Evolutionary conservation across 2,888 invertebrate genomes (phyloP), one percentile per base, ranked within the genome.

Genomic region (Cistogaster globosa): DNA sequence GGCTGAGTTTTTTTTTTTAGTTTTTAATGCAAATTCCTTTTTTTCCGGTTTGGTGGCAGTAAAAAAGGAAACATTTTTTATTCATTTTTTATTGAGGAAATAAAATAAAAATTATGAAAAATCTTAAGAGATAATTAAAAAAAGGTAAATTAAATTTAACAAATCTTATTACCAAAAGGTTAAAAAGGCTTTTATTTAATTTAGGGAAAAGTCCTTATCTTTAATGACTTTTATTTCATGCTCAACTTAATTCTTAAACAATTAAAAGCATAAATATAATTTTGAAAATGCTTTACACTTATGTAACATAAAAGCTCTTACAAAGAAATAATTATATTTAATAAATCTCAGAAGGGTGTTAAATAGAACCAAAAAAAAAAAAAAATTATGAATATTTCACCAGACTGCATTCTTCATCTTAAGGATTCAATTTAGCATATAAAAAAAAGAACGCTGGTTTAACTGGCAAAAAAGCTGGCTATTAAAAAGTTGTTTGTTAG

Each of bases 201-300:
- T 32, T 16, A 1, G n/a, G n/a, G 36, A 32, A 32, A 65, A 45
- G 20, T 16, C 11, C 51, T 51, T n/a, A 18, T 51, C 11, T 45
- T 42, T 42, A 3, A 62, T 14, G n/a, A 1, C n/a, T 65, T 68
- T 60, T 20, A 76, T 58, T 76, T 72, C 42, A 60, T 72, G 72
- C 76, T 77, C 51, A 58, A 81, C 65, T 51, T 22, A 75, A 62
- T 81, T 58, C n/a, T 11, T 60, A 68, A 68, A 76, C 51, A 51
- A 62, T 62, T 42, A 48, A 53, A 42, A 55, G 14, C n/a, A 20
- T 55, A 8, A 45, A 36, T 32, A 36, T 57, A 67, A 57, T 26
- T 11, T 38, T 3, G 14, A 53, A 51, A 22, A 42, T 22, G 42
- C 20, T 57, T 26, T 55, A 16, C 63, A 22, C 26, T 74, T 72